A percentile compares a stretch with the other conserved stretches of the same genome.
Conservation (phyloP, 2,888 invertebrate genomes). For the Scelioninae gen. 1 region DNA sequence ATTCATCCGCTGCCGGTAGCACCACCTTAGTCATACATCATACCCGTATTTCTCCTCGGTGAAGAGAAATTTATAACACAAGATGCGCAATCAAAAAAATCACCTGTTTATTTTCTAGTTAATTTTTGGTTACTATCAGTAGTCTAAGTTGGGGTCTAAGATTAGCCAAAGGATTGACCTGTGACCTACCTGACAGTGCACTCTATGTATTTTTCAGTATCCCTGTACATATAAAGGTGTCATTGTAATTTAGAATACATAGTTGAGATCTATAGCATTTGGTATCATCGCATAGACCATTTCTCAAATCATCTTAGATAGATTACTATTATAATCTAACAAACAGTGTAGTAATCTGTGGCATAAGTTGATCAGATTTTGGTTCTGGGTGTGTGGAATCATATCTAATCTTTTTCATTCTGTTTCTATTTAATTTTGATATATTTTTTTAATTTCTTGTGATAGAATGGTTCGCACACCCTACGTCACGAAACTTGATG, state of each 20-base stretch:
- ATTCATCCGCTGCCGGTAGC: slow-evolving; percentile 27
- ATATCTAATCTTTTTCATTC: not conserved
- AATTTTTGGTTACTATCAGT: too few relatives aligned
- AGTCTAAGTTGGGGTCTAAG: too few relatives aligned
- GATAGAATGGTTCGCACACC: slow-evolving; percentile 8
- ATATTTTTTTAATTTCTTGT: not conserved
- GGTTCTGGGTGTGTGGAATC: not conserved
- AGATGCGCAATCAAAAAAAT: slow-evolving; percentile 35
- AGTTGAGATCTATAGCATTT: slow-evolving; percentile 37
- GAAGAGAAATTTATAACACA: slow-evolving; percentile 49
- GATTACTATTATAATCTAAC: slow-evolving; percentile 6
- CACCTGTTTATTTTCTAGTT: slow-evolving; percentile 21
- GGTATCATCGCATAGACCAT: slow-evolving; percentile 55
- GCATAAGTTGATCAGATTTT: slow-evolving; percentile 45
- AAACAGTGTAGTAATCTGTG: slow-evolving; percentile 41
- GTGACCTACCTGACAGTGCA: slow-evolving; percentile 23
- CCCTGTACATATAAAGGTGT: slow-evolving; percentile 47
- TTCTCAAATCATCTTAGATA: slow-evolving; percentile 33
- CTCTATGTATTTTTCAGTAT: slow-evolving; percentile 66
- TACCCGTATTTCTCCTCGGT: slow-evolving; percentile 49
- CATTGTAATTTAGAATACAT: slow-evolving; percentile 24
- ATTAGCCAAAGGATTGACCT: too few relatives aligned
- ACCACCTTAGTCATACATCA: slow-evolving; percentile 32
- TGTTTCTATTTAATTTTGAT: not conserved
- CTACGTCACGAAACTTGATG: slow-evolving; percentile 2